A percentile compares a stretch with the other conserved stretches of the same genome.
Evolutionary conservation across 2,113 vertebrate genomes (phyloP).

Genomic region (Rhinoptilus africanus): DNA sequence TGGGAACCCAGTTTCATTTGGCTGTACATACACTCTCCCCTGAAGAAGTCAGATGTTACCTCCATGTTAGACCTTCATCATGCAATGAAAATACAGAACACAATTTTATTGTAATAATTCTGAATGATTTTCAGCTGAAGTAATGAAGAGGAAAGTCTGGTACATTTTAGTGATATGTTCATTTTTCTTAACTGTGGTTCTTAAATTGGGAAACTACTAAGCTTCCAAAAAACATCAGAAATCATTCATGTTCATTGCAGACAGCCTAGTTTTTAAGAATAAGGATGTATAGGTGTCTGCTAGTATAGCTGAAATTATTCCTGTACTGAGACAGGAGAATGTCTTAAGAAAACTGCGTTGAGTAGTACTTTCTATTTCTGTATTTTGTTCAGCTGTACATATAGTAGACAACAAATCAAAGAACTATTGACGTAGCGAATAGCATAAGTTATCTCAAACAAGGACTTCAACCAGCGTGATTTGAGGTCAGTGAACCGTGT

Average conservation of each 20-base stretch:
- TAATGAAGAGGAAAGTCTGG: not conserved
- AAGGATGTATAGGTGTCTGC: too few species aligned
- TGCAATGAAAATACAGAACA: not conserved
- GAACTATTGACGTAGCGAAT: constrained; percentile 1
- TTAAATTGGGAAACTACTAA: not conserved
- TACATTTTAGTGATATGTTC: not conserved
- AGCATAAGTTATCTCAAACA: constrained; percentile 1
- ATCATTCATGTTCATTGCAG: not conserved
- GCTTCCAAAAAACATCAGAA: not conserved
- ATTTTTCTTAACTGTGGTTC: not conserved
- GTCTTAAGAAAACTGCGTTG: not conserved
- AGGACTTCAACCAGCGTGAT: not conserved
- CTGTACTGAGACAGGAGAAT: not conserved
- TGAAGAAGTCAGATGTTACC: not conserved
- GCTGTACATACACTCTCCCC: not conserved
- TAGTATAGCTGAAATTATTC: not conserved
- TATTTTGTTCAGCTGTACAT: not conserved
- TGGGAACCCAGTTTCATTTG: not conserved
- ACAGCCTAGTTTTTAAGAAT: too few species aligned
- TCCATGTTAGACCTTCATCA: not conserved
- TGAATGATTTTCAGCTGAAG: not conserved
- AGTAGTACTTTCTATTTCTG: not conserved
- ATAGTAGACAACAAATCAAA: not conserved
- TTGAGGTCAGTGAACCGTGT: constrained; percentile 32
- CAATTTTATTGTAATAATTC: not conserved